Percentiles rank a stretch among this genome's conserved stretches.
Conservation (phyloP, 2,797 vertebrate species). For the Cyclura pinguis region DNA sequence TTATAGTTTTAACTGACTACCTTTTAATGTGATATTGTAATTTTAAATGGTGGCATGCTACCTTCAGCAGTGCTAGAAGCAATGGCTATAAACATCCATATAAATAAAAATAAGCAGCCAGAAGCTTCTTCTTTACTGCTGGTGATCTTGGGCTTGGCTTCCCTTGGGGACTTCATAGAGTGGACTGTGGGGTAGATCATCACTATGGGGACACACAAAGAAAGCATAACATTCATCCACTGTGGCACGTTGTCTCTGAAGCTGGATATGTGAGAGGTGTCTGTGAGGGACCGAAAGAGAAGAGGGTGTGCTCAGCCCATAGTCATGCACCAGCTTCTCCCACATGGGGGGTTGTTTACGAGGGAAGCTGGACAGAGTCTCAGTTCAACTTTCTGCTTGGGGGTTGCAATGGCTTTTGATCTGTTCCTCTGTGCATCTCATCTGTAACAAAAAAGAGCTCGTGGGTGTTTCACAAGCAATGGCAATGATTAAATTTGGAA, state of each 20-base stretch:
- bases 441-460: too few relatives aligned
- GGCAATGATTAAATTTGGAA: too few relatives aligned
- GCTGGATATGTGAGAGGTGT: too few relatives aligned
- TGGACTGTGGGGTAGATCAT: not conserved
- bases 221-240: not conserved
- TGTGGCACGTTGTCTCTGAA: too few relatives aligned
- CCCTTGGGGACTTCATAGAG: not conserved
- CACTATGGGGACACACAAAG: not conserved
- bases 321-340: not conserved
- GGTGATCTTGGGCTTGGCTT: not conserved
- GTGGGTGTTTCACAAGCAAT: too few relatives aligned
- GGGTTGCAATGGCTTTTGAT: too few relatives aligned
- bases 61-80: too few relatives aligned
- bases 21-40: not conserved
- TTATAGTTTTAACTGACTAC: not conserved
- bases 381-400: too few relatives aligned
- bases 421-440: too few relatives aligned
- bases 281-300: not conserved
- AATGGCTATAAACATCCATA: not conserved
- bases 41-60: not conserved
- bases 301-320: not conserved
- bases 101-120: not conserved
- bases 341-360: not conserved
- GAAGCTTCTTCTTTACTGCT: not conserved
- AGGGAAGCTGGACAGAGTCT: too few relatives aligned